Percentiles rank a stretch among this genome's conserved stretches.
These are phyloP conservation scores for Muscidifurax raptorellus DNA, from an alignment of 1,140 invertebrate genomes.

Conservation along the genomic window DNA sequence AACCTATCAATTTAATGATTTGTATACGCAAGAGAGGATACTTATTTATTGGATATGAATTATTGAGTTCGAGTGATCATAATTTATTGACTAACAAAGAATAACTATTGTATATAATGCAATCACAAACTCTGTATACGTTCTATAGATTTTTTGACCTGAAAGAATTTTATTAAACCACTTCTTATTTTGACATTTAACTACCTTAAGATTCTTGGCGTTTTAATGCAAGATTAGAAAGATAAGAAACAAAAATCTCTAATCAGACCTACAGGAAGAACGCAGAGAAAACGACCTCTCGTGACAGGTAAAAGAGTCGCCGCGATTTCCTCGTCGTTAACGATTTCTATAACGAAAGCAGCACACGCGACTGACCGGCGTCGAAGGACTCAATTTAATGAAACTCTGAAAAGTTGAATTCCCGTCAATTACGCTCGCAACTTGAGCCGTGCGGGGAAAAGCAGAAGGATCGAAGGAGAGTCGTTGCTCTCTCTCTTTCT, in stretches of 20 bases:
- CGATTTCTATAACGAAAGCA: constrained; percentile 34
- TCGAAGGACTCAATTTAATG: constrained; percentile 35
- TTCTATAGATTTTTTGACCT: background rate
- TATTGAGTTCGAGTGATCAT: background rate
- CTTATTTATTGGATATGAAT: background rate
- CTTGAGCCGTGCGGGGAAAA: background rate
- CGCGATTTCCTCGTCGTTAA: background rate
- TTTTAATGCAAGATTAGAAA: background rate
- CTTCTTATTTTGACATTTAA: background rate
- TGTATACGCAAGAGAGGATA: background rate
- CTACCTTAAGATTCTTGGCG: background rate
- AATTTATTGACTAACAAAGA: constrained; percentile 27
- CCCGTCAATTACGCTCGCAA: constrained; percentile 35
- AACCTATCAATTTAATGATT: constrained; percentile 22
- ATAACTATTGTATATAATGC: background rate
- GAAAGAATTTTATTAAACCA: background rate
- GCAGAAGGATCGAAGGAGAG: background rate
- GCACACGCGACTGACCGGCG: background rate
- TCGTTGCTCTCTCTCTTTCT: background rate
- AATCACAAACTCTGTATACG: no score
- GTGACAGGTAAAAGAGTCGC: constrained; percentile 6
- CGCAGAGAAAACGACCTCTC: background rate
- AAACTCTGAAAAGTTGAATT: constrained; percentile 27
- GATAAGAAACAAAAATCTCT: background rate
- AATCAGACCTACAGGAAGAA: background rate